phyloP scores from a whole-genome alignment of 2,888 invertebrate species.

The Iphiclides podalirius region DNA sequence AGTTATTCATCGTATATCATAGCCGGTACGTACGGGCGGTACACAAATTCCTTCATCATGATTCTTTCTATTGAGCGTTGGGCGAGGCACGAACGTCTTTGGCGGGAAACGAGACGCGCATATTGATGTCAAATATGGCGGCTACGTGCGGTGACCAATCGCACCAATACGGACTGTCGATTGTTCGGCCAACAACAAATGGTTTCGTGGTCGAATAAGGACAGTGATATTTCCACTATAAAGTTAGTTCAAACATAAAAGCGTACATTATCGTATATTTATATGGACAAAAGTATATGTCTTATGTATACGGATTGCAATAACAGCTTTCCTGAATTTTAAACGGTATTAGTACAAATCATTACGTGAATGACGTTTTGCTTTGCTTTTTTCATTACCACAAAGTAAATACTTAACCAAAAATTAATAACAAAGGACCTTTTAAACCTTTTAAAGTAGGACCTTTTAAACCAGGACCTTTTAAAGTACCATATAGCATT shows the following conservation, averaged over 20 bases:
- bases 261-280: constrained; percentile 14
- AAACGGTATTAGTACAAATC: no score
- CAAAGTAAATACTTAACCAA: no score
- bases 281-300: no score
- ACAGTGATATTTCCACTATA: constrained; percentile 30
- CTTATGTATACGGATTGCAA: no score
- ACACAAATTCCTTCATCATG: constrained; percentile 72
- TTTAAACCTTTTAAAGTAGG: no score
- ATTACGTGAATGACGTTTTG: no score
- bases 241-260: constrained; percentile 24
- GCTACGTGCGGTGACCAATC: constrained; percentile 52
- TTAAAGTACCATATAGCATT: no score
- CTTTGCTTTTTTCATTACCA: no score
- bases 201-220: constrained; percentile 58
- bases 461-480: no score
- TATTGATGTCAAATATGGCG: constrained; percentile 56
- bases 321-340: no score
- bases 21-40: constrained; percentile 51
- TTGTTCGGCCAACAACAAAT: constrained; percentile 58
- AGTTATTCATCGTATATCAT: constrained; percentile 55
- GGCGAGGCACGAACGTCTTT: constrained; percentile 70
- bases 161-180: constrained; percentile 39
- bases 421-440: no score
- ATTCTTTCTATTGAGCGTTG: constrained; percentile 72
- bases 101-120: constrained; percentile 62